Evolutionary conservation across 1,140 invertebrate genomes (phyloP), one percentile per base, ranked within the genome.

Genomic region (Danaus plexippus): DNA sequence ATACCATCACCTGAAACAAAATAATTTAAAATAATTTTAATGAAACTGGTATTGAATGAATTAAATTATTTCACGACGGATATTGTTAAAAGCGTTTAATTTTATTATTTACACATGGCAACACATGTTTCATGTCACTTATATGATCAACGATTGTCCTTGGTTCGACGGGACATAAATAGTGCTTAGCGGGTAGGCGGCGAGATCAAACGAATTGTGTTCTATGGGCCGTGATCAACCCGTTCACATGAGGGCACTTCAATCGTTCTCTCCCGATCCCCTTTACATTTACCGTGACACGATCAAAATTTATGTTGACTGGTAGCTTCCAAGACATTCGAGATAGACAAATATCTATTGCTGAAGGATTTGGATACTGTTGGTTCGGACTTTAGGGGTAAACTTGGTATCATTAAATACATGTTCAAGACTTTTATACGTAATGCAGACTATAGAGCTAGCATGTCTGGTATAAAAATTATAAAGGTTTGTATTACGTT

Each of bases 151-250:
- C 56, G 43, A 50, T 43, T 54, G 69, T 59, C 69, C 64, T 69
- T 67, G 57, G 61, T 43, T 59, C 43, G 58, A 42, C 57, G 64
- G 64, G 65, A 67, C 71, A 79, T 80, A 80, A 79, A 85, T 81
- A 79, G 75, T 71, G 73, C 60, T 77, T 61, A 68, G 71, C 62
- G 71, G 69, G 68, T 66, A 71, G 64, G 60, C 66, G 70, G 66
- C 68, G 74, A 79, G 78, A 85, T 85, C 82, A 85, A 85, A 85
- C 78, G 73, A 85, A 83, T 76, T 77, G 75, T 80, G 80, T 68
- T 72, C 77, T 60, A 57, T 80, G 78, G 69, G 72, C 71, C 71
- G 82, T 80, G 67, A 78, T 66, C 63, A 63, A 58, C 68, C 68
- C 67, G 71, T 79, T 62, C 78, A 78, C 78, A 76, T 80, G 80